phyloP scores from a whole-genome alignment of 2,797 vertebrate genomes.

The Squalus acanthias region DNA sequence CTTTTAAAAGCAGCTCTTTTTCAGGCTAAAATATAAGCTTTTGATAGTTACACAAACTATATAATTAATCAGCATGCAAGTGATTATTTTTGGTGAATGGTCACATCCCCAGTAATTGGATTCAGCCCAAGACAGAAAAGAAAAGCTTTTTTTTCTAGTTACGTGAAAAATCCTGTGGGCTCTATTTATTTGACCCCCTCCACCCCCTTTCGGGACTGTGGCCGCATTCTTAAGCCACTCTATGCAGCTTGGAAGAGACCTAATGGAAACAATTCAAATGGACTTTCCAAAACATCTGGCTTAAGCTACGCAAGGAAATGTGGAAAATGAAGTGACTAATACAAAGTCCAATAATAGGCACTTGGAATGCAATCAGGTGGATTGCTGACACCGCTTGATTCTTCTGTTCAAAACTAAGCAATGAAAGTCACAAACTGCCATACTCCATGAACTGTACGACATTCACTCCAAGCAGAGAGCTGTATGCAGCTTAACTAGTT shows the following conservation, averaged over 20 bases:
- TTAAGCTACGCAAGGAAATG: slow-evolving; percentile 17
- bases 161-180: neutral
- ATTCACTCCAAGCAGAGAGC: slow-evolving; percentile 32
- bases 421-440: slow-evolving; percentile 31
- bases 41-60: slow-evolving; percentile 1
- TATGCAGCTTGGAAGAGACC: slow-evolving; percentile 15
- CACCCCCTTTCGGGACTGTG: neutral
- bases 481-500: slow-evolving; percentile 33
- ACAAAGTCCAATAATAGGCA: slow-evolving; percentile 22
- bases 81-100: slow-evolving; percentile 23
- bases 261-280: slow-evolving; percentile 23
- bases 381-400: slow-evolving; percentile 34
- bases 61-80: slow-evolving; percentile 26
- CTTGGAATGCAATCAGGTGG: slow-evolving; percentile 30
- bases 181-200: slow-evolving; percentile 32
- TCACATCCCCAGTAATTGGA: slow-evolving; percentile 10
- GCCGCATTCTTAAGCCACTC: neutral
- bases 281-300: slow-evolving; percentile 36
- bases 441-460: slow-evolving; percentile 26
- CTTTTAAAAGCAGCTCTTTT: neutral
- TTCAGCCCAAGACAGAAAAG: slow-evolving; percentile 7
- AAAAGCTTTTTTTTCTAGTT: slow-evolving; percentile 9
- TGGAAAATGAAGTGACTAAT: slow-evolving; percentile 30
- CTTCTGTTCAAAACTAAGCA: slow-evolving; percentile 19
- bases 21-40: neutral